Percentiles rank a stretch among this genome's conserved stretches.
Evolutionary conservation across 2,113 vertebrate genomes (phyloP).

Genomic region (Neogale vison): DNA sequence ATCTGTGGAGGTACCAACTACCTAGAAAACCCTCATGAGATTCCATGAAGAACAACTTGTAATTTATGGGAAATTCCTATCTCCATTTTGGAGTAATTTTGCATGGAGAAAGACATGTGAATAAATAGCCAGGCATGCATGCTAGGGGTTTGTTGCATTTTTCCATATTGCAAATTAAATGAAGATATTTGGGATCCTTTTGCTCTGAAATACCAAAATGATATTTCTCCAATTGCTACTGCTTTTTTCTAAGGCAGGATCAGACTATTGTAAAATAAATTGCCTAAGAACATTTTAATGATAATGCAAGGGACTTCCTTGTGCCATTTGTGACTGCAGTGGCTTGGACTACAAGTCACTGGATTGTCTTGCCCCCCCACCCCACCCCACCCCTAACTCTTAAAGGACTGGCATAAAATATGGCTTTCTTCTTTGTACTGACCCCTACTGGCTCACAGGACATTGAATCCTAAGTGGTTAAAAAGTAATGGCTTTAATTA

Average conservation of each 20-base stretch:
- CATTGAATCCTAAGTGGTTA: neutral
- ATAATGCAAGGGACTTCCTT: neutral
- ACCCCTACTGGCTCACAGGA: constrained; percentile 3
- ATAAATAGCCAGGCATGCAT: neutral
- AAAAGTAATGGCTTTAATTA: constrained; percentile 47
- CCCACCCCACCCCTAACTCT: neutral
- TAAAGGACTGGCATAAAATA: neutral
- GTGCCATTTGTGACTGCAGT: neutral
- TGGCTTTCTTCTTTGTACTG: neutral
- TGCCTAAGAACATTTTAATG: neutral
- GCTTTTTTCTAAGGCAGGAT: neutral
- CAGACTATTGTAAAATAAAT: neutral
- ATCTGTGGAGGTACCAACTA: constrained; percentile 92
- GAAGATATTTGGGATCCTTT: neutral
- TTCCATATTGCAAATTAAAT: neutral
- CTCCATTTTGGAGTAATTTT: neutral
- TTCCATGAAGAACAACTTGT: neutral
- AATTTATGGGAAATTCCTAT: neutral
- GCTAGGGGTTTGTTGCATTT: neutral
- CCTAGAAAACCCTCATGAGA: neutral
- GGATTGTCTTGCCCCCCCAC: neutral
- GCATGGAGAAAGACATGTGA: neutral
- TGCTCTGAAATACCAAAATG: neutral
- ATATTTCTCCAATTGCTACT: neutral
- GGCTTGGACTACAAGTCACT: neutral